Conservation (phyloP, 2,113 vertebrate genomes). For the Muscicapa adusta region DNA sequence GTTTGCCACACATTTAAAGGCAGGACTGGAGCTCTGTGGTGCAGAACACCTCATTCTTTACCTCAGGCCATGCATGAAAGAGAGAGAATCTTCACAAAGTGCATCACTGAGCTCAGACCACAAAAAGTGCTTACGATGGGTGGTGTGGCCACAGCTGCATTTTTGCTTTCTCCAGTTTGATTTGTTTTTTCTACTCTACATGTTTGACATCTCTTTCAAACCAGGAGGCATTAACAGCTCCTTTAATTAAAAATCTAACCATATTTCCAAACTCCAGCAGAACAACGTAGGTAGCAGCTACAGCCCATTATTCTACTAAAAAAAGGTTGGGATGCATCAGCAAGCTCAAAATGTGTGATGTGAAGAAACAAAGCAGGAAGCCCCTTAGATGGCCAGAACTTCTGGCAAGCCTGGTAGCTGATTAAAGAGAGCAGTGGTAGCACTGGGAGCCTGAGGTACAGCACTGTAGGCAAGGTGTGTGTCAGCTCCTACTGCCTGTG, state of each 20-base stretch:
- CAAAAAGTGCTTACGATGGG: background rate
- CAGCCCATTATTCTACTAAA: background rate
- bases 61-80: background rate
- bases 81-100: background rate
- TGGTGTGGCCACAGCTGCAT: background rate
- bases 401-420: background rate
- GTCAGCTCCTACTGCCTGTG: background rate
- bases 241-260: background rate
- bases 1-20: background rate
- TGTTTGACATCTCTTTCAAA: background rate
- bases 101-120: background rate
- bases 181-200: background rate
- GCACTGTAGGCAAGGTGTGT: background rate
- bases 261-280: background rate
- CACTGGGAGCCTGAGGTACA: background rate
- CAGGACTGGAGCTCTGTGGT: background rate
- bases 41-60: constrained; percentile 5
- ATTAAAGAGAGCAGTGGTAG: background rate
- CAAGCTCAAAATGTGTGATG: background rate
- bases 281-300: background rate
- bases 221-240: background rate
- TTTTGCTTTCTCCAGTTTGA: background rate
- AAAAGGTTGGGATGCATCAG: background rate
- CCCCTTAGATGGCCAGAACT: background rate
- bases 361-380: background rate